Evolutionary conservation across 92 coral and sea anemone genomes (phyloP), one percentile per base, ranked within the genome.

Genomic region (Isaurus tuberculatus): DNA sequence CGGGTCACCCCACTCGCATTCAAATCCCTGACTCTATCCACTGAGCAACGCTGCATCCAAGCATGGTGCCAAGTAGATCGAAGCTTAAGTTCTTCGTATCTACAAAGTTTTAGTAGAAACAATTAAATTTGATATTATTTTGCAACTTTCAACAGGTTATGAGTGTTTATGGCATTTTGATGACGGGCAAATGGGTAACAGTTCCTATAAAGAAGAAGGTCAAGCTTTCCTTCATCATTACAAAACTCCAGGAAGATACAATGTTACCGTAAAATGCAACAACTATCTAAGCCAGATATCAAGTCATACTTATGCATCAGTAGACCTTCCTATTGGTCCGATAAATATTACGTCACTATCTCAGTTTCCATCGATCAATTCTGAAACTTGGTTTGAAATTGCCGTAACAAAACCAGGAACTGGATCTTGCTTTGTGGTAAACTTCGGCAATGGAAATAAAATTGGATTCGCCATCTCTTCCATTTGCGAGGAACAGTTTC

Each of bases 351-450:
- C 53, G 11, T 17, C 81, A 20, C 16, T 20, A 19, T 2, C 81
- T 60, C 81, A 75, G 13, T 57, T 51, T 34, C 49, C 49, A 53
- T 20, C 53, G 14, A 30, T 57, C 22, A 0, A 57, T 57, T 34
- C 68, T 22, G 65, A 75, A 17, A 33, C 68, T 32, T 4, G 1
- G 11, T 75, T 75, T 75, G 68, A 51, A 19, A 0, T 75, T 13
- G 33, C 32, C 31, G 57, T 75, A 57, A 0, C 40, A 2, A 29
- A 63, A 33, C 30, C 22, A 51, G 81, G 81, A 5, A 55, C 68
- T 22, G 69, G 32, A 19, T 75, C 69, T 28, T 75, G 81, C 49
- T 75, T 75, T 17, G 33, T 75, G 40, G 25, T 75, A 33, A 55
- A 57, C 22, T 75, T 75, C 49, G 68, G 48, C 25, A 46, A 75